Base-by-base conservation (phyloP, 1,140 invertebrate genomes). In the Bathynomus jamesi region DNA sequence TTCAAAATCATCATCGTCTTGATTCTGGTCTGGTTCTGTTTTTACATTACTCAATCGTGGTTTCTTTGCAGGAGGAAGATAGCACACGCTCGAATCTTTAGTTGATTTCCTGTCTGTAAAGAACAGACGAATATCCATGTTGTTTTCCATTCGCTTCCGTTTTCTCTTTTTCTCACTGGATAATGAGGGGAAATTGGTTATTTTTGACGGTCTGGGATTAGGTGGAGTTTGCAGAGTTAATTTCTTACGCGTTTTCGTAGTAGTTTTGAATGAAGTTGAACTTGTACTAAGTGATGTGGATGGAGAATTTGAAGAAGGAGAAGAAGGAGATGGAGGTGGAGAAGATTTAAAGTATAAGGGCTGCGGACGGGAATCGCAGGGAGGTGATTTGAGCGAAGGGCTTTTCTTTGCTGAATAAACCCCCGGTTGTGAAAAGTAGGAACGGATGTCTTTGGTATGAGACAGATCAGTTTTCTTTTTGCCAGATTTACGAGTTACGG, bases 41-140 rank as follows among this genome's bases (percentile, higher is more conserved):
- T n/a, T 61, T 53, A 29, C 46, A 11, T 13, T 4, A 2, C n/a
- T 5, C 21, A 69, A 17, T 4, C 46, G 7, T 24, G 61, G 28
- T 61, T 61, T 60, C 21, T 61, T 69, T n/a, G 46, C 53, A 13
- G 46, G 67, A 27, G 67, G 61, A 61, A 30, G 28, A 29, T 69
- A 67, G 31, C 65, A 67, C 25, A 46, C 28, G 24, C 21, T 69
- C 46, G 30, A 69, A 40, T 8, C 17, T 40, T 40, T 7, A 40
- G 17, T 40, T 40, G 17, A 40, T 17, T 8, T 40, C 17, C 32
- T 8, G 32, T 40, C 7, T 40, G 7, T 40, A n/a, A 40, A 40
- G 32, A 40, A 40, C 17, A 40, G 17, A 40, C 32, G 32, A 40
- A 40, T 40, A 17, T 40, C 32, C 32, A 40, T 40, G 17, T 17